Percentiles rank a stretch among this genome's conserved stretches.
Evolutionary conservation across 2,113 vertebrate species (phyloP).

Genomic region (Penelope pileata): DNA sequence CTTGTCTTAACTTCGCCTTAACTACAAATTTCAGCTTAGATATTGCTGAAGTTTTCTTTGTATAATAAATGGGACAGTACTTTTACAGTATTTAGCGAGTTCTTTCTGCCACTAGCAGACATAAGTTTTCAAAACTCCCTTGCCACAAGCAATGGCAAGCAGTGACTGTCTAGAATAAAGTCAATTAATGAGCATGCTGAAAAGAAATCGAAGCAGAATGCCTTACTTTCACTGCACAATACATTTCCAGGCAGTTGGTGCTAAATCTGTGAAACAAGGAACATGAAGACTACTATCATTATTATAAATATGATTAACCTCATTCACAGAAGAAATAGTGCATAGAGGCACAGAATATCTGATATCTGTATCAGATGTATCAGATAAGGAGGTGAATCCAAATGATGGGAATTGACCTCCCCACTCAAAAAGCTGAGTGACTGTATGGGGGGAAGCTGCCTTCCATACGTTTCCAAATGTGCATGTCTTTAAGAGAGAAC

Average conservation of each 20-base stretch:
- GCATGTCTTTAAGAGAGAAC: not conserved
- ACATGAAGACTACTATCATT: not conserved
- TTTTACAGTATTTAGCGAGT: not conserved
- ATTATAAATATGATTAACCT: not conserved
- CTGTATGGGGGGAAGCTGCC: not conserved
- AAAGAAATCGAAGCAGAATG: conserved; percentile 1
- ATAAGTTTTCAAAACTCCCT: conserved; percentile 3
- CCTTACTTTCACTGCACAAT: not conserved
- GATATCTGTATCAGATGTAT: not conserved
- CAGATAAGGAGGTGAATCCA: not conserved
- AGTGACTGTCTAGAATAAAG: not conserved
- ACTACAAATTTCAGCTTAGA: not conserved
- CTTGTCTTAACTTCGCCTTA: not conserved
- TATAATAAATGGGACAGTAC: not conserved
- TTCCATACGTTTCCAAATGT: not conserved
- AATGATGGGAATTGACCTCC: not conserved
- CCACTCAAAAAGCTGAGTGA: not conserved
- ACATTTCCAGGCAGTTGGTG: not conserved
- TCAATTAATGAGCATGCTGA: not conserved
- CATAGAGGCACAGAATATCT: not conserved
- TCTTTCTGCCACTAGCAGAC: not conserved
- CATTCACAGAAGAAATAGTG: not conserved
- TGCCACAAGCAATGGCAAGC: conserved; percentile 15
- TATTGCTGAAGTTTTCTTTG: not conserved
- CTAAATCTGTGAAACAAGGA: not conserved